Percentiles rank a stretch among this genome's conserved stretches.
These are phyloP conservation scores for Spicauda simplicius DNA, from an alignment of 2,888 invertebrate genomes.

Conservation along the genomic window DNA sequence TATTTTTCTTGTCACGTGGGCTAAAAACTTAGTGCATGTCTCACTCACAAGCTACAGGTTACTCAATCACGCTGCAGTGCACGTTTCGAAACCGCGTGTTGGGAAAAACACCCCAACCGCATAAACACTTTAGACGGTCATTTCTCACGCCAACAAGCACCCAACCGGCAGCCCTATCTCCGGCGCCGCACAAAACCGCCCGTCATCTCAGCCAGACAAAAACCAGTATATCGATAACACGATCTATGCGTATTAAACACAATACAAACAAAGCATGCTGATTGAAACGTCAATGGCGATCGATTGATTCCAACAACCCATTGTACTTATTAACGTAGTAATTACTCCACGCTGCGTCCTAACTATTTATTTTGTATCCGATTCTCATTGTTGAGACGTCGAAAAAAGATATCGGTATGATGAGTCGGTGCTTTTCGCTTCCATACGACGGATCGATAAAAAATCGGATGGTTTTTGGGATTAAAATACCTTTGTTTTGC, in stretches of 20 bases:
- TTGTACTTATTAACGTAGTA: constrained; percentile 81
- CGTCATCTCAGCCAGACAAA: constrained; percentile 51
- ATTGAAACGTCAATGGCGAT: constrained; percentile 83
- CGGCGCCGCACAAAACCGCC: constrained; percentile 65
- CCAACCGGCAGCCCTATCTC: constrained; percentile 41
- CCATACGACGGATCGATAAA: constrained; percentile 54
- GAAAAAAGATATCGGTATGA: constrained; percentile 72
- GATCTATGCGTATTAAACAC: constrained; percentile 81
- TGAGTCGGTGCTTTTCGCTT: constrained; percentile 77
- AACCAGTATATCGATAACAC: constrained; percentile 80
- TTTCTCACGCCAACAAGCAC: background rate
- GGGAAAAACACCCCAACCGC: too few relatives aligned
- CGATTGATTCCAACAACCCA: constrained; percentile 77
- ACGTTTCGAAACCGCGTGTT: too few relatives aligned
- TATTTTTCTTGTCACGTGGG: too few relatives aligned
- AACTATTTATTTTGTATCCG: constrained; percentile 80
- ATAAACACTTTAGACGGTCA: too few relatives aligned
- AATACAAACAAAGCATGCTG: constrained; percentile 83
- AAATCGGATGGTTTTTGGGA: constrained; percentile 43
- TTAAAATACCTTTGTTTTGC: constrained; percentile 36
- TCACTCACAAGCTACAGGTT: too few relatives aligned
- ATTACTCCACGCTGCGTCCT: constrained; percentile 79
- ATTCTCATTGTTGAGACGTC: constrained; percentile 72
- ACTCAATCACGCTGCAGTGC: too few relatives aligned
- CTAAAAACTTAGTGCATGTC: too few relatives aligned